phyloP scores from a whole-genome alignment of 2,113 vertebrate genomes.

The Sinocyclocheilus rhinocerous region DNA sequence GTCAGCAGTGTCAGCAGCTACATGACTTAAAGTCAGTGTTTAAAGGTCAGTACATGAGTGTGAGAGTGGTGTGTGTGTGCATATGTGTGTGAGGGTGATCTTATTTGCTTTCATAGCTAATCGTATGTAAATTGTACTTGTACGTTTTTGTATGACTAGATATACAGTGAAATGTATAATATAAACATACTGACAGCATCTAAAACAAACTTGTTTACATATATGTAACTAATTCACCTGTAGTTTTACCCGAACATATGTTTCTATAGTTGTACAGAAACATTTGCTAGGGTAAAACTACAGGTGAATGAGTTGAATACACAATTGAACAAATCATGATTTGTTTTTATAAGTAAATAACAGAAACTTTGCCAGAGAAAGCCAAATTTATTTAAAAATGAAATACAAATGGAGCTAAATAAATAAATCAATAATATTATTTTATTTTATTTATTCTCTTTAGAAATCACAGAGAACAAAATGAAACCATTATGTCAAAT shows the following conservation, averaged over 20 bases:
- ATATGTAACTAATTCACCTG: too few relatives aligned
- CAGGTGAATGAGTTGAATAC: too few relatives aligned
- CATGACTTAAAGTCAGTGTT: neutral
- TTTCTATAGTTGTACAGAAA: too few relatives aligned
- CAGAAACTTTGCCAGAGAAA: neutral
- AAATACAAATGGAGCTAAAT: neutral
- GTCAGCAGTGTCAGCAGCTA: conserved; percentile 36
- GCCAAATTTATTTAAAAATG: neutral
- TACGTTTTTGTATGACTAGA: too few relatives aligned
- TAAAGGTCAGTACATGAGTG: conserved; percentile 21
- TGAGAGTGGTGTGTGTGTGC: neutral
- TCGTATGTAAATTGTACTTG: neutral
- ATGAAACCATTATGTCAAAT: too few relatives aligned
- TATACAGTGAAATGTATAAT: too few relatives aligned
- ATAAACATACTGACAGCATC: too few relatives aligned
- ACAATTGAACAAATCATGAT: neutral
- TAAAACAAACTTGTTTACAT: too few relatives aligned
- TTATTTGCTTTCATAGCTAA: neutral
- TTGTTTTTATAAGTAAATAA: neutral
- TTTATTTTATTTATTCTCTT: neutral
- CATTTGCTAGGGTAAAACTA: too few relatives aligned
- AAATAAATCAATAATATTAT: too few relatives aligned
- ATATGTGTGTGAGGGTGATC: neutral
- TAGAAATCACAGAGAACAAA: too few relatives aligned
- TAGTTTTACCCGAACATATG: too few relatives aligned